phyloP scores from a whole-genome alignment of 2,113 vertebrate species.

The Progne subis region DNA sequence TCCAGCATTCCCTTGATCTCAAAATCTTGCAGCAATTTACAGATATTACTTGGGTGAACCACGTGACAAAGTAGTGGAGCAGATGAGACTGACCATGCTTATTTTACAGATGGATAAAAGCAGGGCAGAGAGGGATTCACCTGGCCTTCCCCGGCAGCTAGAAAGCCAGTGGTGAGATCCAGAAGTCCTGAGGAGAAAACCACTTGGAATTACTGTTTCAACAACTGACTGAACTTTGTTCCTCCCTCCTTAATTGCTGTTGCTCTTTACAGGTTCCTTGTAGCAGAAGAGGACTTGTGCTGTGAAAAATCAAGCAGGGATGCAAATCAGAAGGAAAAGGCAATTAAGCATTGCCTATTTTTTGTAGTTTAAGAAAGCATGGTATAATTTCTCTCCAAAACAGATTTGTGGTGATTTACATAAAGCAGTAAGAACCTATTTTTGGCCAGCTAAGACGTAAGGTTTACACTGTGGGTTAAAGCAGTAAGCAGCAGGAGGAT shows the following conservation, averaged over 20 bases:
- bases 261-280: background rate
- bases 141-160: background rate
- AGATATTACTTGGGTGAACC: background rate
- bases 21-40: conserved; percentile 47
- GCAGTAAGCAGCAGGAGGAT: background rate
- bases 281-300: background rate
- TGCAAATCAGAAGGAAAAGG: background rate
- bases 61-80: background rate
- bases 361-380: background rate
- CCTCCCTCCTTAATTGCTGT: background rate
- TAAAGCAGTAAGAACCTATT: background rate
- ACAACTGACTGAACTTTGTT: background rate
- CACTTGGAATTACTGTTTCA: background rate
- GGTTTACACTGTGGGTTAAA: background rate
- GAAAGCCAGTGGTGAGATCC: background rate
- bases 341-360: background rate
- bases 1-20: conserved; percentile 35
- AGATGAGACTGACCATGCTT: background rate
- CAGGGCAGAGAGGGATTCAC: background rate
- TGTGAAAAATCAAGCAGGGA: background rate
- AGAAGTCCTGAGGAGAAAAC: conserved; percentile 30
- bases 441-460: background rate
- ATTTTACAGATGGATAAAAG: conserved; percentile 23
- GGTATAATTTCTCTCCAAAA: background rate
- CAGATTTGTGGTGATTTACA: background rate